Evolutionary conservation across 1,140 invertebrate species (phyloP).

Genomic region (Chironomus striatipennis): DNA sequence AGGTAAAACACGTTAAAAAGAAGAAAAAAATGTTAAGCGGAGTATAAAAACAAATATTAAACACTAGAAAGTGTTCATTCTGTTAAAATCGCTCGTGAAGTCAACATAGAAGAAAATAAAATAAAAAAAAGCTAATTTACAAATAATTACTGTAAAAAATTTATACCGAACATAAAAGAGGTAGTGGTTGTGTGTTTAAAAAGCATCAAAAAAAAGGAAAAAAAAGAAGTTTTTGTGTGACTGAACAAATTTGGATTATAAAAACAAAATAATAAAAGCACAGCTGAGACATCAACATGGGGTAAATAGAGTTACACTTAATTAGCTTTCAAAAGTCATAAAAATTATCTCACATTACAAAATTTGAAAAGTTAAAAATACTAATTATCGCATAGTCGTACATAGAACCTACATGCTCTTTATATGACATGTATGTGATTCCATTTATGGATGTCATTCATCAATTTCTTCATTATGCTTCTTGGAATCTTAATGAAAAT

Average conservation of each 20-base stretch:
- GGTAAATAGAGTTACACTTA: background rate
- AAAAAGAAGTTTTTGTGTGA: background rate
- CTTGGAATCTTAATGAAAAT: background rate
- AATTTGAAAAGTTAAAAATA: no score
- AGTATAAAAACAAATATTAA: constrained; percentile 23
- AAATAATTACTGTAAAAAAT: background rate
- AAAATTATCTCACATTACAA: background rate
- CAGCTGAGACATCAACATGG: background rate
- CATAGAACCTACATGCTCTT: no score
- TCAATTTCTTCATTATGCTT: constrained; percentile 5
- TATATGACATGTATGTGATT: background rate
- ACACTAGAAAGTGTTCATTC: constrained; percentile 23
- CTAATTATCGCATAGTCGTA: no score
- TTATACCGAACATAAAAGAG: background rate
- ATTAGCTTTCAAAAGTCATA: background rate
- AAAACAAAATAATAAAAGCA: no score
- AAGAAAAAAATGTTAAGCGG: background rate
- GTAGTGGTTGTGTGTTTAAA: background rate
- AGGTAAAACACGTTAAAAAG: background rate
- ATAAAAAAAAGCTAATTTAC: background rate
- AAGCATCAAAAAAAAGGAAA: background rate
- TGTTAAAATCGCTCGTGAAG: constrained; percentile 16
- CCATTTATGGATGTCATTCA: background rate
- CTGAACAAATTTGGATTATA: no score
- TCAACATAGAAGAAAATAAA: background rate